Percentiles rank a stretch among this genome's conserved stretches.
These are phyloP conservation scores for Turnix velox DNA, from an alignment of 2,113 vertebrate genomes.

Conservation along the genomic window DNA sequence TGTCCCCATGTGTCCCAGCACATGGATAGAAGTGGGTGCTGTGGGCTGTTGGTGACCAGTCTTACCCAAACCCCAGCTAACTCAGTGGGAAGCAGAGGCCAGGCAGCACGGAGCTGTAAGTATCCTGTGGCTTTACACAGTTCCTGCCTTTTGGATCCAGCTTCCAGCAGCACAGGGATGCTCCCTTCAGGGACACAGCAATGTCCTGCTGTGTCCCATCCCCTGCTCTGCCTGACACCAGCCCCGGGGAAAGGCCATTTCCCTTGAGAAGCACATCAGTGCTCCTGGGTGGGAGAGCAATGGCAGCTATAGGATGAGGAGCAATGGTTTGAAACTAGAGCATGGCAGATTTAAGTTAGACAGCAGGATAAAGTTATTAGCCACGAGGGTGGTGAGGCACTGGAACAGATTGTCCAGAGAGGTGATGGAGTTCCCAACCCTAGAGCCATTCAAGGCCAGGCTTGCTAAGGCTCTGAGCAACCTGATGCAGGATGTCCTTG, in stretches of 20 bases:
- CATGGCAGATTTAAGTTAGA: too few relatives aligned
- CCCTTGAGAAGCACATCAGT: background rate
- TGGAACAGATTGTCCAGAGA: too few relatives aligned
- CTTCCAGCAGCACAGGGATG: rapidly evolving
- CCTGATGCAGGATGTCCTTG: too few relatives aligned
- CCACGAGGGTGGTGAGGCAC: too few relatives aligned
- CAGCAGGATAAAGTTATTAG: too few relatives aligned
- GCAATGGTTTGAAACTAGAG: too few relatives aligned
- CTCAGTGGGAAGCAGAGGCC: background rate
- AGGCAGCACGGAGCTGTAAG: rapidly evolving
- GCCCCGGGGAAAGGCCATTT: background rate
- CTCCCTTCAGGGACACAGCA: background rate
- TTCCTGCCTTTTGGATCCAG: background rate
- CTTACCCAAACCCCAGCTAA: background rate
- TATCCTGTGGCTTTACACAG: background rate
- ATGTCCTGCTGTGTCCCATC: rapidly evolving
- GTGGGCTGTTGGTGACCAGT: background rate
- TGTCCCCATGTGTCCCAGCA: background rate
- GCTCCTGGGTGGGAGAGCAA: rapidly evolving
- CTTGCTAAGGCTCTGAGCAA: too few relatives aligned
- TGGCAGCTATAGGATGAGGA: too few relatives aligned
- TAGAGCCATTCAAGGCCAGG: too few relatives aligned
- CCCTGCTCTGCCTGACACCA: background rate
- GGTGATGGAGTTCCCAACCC: too few relatives aligned
- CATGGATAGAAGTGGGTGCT: rapidly evolving